Evolutionary conservation across 2,113 vertebrate species (phyloP).

Genomic region (Ophthalmolycus amberensis): DNA sequence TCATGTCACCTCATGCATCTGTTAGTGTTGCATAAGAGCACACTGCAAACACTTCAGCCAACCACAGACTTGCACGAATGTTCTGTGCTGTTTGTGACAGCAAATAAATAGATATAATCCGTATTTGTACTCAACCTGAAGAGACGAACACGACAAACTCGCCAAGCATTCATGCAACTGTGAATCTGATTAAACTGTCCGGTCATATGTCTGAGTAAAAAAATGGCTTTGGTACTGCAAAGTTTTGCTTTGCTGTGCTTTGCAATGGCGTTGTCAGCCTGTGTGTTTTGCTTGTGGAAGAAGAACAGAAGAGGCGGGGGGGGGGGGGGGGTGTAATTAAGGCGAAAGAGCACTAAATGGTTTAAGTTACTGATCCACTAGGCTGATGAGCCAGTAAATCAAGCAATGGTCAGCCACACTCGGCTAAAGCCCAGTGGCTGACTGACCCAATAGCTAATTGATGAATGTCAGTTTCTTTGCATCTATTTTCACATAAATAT

Average conservation of each 20-base stretch:
- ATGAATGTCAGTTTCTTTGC: slow-evolving; percentile 20
- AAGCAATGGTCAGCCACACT: slow-evolving; percentile 8
- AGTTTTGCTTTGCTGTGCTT: background rate
- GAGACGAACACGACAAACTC: background rate
- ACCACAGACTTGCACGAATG: slow-evolving; percentile 10
- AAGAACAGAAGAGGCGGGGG: background rate
- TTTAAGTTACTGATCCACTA: slow-evolving; percentile 26
- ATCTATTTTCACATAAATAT: slow-evolving; percentile 19
- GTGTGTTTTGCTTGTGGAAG: slow-evolving; percentile 20
- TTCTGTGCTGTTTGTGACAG: slow-evolving; percentile 2
- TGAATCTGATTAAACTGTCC: slow-evolving; percentile 14
- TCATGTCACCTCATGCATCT: background rate
- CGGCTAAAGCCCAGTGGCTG: slow-evolving; percentile 21
- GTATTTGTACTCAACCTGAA: background rate
- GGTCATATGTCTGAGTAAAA: background rate
- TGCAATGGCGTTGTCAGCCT: background rate
- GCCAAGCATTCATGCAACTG: background rate
- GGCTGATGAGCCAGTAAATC: slow-evolving; percentile 30
- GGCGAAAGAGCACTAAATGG: slow-evolving; percentile 15
- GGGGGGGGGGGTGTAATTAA: background rate
- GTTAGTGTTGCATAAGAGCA: slow-evolving; percentile 3
- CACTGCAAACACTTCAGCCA: background rate
- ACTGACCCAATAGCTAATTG: slow-evolving; percentile 18
- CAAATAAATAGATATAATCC: background rate
- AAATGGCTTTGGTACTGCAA: background rate